Percentiles rank a stretch among this genome's conserved stretches.
These are phyloP conservation scores for Rhagoletis pomonella DNA, from an alignment of 1,140 invertebrate genomes.

Conservation along the genomic window DNA sequence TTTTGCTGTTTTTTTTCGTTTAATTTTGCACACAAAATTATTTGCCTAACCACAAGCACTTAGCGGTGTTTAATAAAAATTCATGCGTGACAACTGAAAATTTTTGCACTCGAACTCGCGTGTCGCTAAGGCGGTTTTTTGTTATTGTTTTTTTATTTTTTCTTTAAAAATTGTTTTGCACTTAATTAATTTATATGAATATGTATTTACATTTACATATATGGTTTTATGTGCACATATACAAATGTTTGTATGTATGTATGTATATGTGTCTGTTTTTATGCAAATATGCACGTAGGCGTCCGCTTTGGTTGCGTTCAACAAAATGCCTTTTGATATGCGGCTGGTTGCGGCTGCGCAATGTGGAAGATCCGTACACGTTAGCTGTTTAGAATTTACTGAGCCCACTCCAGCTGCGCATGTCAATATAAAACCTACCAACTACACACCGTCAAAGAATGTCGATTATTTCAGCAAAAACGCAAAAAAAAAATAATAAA, in stretches of 20 bases:
- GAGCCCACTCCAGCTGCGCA: constrained; percentile 10
- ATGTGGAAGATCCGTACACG: neutral
- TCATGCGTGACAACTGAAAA: constrained; percentile 25
- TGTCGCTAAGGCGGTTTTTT: neutral
- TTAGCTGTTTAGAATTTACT: constrained; percentile 32
- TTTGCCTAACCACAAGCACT: neutral
- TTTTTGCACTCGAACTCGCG: constrained; percentile 17
- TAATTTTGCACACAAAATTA: neutral
- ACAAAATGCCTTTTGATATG: neutral
- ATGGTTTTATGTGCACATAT: neutral
- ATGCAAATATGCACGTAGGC: neutral
- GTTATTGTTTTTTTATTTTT: neutral
- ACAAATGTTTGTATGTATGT: neutral
- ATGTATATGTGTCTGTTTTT: neutral
- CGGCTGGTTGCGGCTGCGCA: neutral
- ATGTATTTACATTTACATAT: neutral
- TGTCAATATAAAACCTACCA: neutral
- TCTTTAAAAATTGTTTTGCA: neutral
- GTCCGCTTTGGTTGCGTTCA: neutral
- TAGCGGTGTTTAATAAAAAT: constrained; percentile 35
- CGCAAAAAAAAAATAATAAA: constrained; percentile 16
- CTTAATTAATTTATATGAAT: neutral
- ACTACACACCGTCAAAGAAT: constrained; percentile 36
- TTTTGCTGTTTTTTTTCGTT: constrained; percentile 3
- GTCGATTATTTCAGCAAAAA: constrained; percentile 37